These are phyloP conservation scores for Phycodurus eques DNA, from an alignment of 2,113 vertebrate species.

Conservation along the genomic window DNA sequence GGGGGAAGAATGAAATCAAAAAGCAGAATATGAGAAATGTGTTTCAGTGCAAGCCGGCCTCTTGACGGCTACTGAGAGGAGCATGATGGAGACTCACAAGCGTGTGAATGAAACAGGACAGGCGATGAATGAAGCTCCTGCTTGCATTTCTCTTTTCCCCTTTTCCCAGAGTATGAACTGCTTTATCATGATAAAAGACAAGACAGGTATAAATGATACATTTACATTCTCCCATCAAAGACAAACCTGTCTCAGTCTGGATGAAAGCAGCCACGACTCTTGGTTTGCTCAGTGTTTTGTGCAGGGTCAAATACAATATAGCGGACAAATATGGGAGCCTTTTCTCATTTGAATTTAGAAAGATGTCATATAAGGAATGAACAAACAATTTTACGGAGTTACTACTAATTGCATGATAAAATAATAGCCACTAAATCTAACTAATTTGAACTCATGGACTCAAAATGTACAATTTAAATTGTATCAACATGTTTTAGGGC, in stretches of 20 bases:
- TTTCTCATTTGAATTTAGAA: background rate
- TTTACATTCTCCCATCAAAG: slow-evolving; percentile 71
- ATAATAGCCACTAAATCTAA: background rate
- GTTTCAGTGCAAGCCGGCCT: slow-evolving; percentile 65
- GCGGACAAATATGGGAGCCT: slow-evolving; percentile 1
- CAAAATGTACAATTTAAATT: background rate
- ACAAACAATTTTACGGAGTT: background rate
- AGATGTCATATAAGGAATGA: background rate
- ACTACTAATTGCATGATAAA: background rate
- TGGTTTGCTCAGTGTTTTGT: slow-evolving; percentile 26
- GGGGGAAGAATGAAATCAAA: slow-evolving; percentile 74
- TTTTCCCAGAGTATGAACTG: slow-evolving; percentile 62
- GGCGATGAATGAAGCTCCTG: slow-evolving; percentile 75
- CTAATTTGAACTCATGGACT: background rate
- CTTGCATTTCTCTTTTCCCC: slow-evolving; percentile 60
- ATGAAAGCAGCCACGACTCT: slow-evolving; percentile 51
- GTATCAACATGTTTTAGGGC: background rate
- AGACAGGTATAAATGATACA: slow-evolving; percentile 76
- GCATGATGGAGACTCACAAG: slow-evolving; percentile 69
- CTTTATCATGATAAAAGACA: slow-evolving; percentile 78
- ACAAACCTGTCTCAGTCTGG: slow-evolving; percentile 65
- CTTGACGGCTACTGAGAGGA: slow-evolving; percentile 70
- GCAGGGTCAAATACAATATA: slow-evolving; percentile 27
- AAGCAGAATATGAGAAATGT: slow-evolving; percentile 77
- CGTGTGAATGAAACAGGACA: slow-evolving; percentile 75